Percentiles rank a stretch among this genome's conserved stretches.
Evolutionary conservation across 2,888 invertebrate species (phyloP).

Genomic region (Tiphia femorata): DNA sequence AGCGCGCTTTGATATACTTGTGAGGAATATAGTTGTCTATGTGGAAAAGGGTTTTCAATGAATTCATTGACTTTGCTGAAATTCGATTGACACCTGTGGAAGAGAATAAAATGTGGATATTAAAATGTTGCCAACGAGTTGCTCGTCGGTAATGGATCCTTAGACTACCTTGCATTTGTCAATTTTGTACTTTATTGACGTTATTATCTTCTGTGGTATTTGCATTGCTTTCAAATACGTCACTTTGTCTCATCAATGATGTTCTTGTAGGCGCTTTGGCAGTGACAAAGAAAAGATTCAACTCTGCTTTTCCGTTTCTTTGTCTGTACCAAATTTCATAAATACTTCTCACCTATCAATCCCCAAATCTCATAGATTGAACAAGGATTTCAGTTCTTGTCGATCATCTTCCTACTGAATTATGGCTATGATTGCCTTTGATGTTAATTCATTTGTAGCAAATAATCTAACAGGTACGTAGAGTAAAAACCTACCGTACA

Average conservation of each 20-base stretch:
- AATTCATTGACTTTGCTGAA: too few relatives aligned
- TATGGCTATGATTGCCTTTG: conserved; percentile 80
- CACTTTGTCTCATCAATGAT: conserved; percentile 76
- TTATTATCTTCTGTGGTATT: conserved; percentile 67
- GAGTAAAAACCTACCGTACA: conserved; percentile 64
- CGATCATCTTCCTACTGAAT: conserved; percentile 79
- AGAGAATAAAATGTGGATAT: too few relatives aligned
- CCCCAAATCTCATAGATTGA: conserved; percentile 72
- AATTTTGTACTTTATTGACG: conserved; percentile 59
- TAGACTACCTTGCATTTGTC: too few relatives aligned
- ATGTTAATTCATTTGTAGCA: too few relatives aligned
- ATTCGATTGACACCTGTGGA: too few relatives aligned
- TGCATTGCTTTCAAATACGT: conserved; percentile 73
- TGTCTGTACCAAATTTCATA: conserved; percentile 69
- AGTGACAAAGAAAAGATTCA: too few relatives aligned
- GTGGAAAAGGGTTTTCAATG: too few relatives aligned
- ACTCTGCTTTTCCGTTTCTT: too few relatives aligned
- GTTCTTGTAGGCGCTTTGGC: conserved; percentile 80
- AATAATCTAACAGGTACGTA: background rate
- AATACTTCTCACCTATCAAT: conserved; percentile 79
- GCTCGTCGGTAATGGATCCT: too few relatives aligned
- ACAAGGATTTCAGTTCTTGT: conserved; percentile 72
- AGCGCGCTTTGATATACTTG: too few relatives aligned
- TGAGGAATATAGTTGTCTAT: too few relatives aligned
- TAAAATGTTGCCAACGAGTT: too few relatives aligned